Conservation (phyloP, 1,140 invertebrate species). For the Nymphalis io region DNA sequence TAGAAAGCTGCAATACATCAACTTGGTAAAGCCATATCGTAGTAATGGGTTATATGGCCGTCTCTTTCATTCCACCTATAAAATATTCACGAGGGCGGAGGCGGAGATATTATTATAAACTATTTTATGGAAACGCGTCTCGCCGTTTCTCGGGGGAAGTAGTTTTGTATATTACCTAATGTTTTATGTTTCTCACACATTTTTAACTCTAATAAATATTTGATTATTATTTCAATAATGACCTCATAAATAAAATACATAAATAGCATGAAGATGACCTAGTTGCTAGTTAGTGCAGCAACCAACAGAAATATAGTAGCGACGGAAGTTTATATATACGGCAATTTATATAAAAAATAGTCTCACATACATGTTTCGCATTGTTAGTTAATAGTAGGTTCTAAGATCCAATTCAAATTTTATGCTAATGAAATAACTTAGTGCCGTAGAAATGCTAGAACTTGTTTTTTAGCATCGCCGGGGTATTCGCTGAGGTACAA, state of each 20-base stretch:
- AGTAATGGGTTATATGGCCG: conserved; percentile 36
- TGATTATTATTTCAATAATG: conserved; percentile 7
- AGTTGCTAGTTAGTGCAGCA: not conserved
- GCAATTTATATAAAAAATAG: not conserved
- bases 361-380: not conserved
- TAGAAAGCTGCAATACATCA: conserved; percentile 39
- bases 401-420: not conserved
- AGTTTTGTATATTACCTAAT: conserved; percentile 43
- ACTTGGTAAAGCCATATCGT: conserved; percentile 35
- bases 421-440: not conserved
- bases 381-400: not conserved
- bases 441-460: not conserved
- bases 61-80: conserved; percentile 47
- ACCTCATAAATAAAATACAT: not conserved
- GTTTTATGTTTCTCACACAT: conserved; percentile 28
- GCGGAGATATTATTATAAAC: conserved; percentile 57
- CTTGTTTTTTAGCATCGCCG: conserved; percentile 1
- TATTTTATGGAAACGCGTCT: conserved; percentile 55
- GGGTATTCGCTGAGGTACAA: not conserved
- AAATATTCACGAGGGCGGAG: conserved; percentile 58
- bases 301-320: no score
- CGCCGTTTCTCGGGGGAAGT: conserved; percentile 38
- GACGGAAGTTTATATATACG: no score
- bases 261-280: not conserved
- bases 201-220: conserved; percentile 3